Conservation (phyloP, 2,113 vertebrate species). For the Tonatia bakeri region DNA sequence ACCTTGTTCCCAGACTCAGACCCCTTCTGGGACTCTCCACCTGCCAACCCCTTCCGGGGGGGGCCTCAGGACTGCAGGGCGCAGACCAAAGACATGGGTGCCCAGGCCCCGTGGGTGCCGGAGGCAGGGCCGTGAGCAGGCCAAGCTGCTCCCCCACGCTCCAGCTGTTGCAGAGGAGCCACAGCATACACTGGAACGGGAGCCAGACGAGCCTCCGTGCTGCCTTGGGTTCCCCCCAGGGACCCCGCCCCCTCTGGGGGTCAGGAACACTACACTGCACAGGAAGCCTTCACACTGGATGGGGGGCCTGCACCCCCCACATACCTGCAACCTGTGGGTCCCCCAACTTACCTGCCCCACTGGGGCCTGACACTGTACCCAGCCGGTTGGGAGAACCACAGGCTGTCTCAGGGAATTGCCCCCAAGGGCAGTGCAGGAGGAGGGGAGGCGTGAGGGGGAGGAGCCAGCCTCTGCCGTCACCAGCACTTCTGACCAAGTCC, state of each 20-base stretch:
- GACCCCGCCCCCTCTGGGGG: neutral
- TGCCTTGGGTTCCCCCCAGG: conserved; percentile 45
- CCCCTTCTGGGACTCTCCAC: conserved; percentile 86
- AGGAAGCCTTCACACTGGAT: conserved; percentile 71
- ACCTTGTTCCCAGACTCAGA: conserved; percentile 80
- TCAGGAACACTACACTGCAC: conserved; percentile 77
- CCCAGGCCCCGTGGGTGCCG: conserved; percentile 69
- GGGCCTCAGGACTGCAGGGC: conserved; percentile 68
- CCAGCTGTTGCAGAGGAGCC: neutral
- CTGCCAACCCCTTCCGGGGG: conserved; percentile 79
- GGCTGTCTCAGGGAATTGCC: conserved; percentile 73
- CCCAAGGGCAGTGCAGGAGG: neutral
- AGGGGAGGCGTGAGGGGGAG: conserved; percentile 27
- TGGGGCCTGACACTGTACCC: conserved; percentile 71
- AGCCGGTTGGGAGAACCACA: conserved; percentile 68
- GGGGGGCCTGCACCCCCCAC: neutral
- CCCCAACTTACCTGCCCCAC: conserved; percentile 54
- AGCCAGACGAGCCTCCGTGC: neutral
- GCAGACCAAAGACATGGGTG: conserved; percentile 72
- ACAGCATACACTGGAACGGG: conserved; percentile 65
- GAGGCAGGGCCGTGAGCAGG: conserved; percentile 64
- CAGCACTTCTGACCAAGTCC: conserved; percentile 63
- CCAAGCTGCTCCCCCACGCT: conserved; percentile 73
- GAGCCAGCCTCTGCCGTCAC: conserved; percentile 18
- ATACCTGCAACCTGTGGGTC: conserved; percentile 41